Percentiles rank a stretch among this genome's conserved stretches.
These are phyloP conservation scores for Hololepta plana DNA, from an alignment of 2,888 invertebrate genomes.

Conservation along the genomic window DNA sequence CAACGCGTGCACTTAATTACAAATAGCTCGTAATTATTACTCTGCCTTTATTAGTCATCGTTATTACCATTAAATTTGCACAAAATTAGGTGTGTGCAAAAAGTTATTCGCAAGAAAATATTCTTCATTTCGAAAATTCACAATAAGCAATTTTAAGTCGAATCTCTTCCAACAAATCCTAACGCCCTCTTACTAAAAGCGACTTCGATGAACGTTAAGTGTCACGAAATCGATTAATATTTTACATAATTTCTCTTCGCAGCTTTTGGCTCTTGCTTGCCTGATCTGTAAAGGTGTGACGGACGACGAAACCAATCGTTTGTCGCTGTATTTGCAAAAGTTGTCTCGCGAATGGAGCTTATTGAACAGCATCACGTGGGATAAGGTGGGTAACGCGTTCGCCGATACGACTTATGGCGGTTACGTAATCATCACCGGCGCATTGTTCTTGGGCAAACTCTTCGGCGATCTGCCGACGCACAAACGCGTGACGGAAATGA, in stretches of 20 bases:
- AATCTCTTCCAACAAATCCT: too few species aligned
- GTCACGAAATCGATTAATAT: background rate
- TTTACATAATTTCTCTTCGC: constrained; percentile 14
- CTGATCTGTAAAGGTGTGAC: constrained; percentile 51
- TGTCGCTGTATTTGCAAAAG: constrained; percentile 50
- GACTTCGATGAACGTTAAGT: background rate
- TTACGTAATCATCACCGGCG: constrained; percentile 51
- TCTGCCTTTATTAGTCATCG: too few species aligned
- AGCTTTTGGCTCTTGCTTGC: constrained; percentile 50
- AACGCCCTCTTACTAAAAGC: too few species aligned
- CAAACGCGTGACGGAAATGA: constrained; percentile 43
- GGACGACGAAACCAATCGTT: constrained; percentile 49
- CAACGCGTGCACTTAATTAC: too few species aligned
- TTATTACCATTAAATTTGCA: too few species aligned
- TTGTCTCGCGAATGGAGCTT: constrained; percentile 57
- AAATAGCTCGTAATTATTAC: too few species aligned
- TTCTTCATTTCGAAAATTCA: too few species aligned
- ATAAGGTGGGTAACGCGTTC: constrained; percentile 45
- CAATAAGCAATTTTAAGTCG: too few species aligned
- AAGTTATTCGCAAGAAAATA: too few species aligned
- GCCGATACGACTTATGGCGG: constrained; percentile 49
- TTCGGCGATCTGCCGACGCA: constrained; percentile 45
- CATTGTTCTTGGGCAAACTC: constrained; percentile 43
- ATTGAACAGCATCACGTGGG: constrained; percentile 56
- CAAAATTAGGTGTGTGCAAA: too few species aligned